phyloP scores from a whole-genome alignment of 2,888 invertebrate species.

The Fabriciana adippe region DNA sequence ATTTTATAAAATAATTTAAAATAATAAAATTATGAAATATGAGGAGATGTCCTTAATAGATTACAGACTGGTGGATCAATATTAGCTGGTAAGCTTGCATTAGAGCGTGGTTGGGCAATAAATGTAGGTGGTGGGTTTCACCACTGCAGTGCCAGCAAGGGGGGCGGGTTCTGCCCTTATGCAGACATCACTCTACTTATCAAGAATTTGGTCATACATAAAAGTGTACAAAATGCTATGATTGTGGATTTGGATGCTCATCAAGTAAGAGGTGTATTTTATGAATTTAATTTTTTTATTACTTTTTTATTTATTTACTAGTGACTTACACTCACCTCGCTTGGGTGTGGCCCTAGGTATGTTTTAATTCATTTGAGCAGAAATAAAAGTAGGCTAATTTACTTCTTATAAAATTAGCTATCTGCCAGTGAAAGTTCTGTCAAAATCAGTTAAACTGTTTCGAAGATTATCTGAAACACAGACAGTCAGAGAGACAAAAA shows the following conservation, averaged over 20 bases:
- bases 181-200: slow-evolving; percentile 93
- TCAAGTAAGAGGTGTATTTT: slow-evolving; percentile 81
- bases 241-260: slow-evolving; percentile 96
- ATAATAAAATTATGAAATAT: neutral
- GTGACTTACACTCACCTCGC: too few species aligned
- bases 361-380: too few species aligned
- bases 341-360: too few species aligned
- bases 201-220: slow-evolving; percentile 83
- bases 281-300: neutral
- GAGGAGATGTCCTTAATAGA: slow-evolving; percentile 55
- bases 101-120: slow-evolving; percentile 93
- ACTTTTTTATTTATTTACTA: too few species aligned
- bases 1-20: too few species aligned
- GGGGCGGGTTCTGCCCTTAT: slow-evolving; percentile 95
- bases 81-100: slow-evolving; percentile 90
- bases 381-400: too few species aligned
- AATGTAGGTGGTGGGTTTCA: slow-evolving; percentile 97
- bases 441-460: too few species aligned
- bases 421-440: too few species aligned
- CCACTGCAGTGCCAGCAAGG: slow-evolving; percentile 89
- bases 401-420: too few species aligned
- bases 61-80: slow-evolving; percentile 92
- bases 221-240: slow-evolving; percentile 86
- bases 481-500: too few species aligned
- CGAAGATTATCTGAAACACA: too few species aligned